phyloP scores from a whole-genome alignment of 2,113 vertebrate species.

The Cyanistes caeruleus region DNA sequence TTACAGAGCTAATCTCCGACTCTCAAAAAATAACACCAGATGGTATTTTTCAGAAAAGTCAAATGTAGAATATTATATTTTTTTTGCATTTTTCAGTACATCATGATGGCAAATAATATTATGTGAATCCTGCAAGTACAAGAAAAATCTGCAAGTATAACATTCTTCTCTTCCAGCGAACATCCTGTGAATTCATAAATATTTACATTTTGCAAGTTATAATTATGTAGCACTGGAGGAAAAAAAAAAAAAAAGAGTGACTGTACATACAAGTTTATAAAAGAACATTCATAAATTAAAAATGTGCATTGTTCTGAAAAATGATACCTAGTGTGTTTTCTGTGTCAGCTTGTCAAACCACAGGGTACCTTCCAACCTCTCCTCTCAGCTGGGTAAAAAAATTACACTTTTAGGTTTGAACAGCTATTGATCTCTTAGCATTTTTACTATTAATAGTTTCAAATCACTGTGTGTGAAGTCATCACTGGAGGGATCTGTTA shows the following conservation, averaged over 20 bases:
- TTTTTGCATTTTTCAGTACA: constrained; percentile 72
- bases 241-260: constrained; percentile 38
- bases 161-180: constrained; percentile 76
- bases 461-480: constrained; percentile 46
- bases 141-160: constrained; percentile 81
- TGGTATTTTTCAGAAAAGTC: constrained; percentile 78
- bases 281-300: constrained; percentile 79
- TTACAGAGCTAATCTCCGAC: constrained; percentile 71
- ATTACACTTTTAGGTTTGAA: constrained; percentile 51
- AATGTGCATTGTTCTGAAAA: constrained; percentile 75
- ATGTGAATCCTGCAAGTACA: constrained; percentile 75
- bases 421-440: constrained; percentile 62
- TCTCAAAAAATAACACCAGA: constrained; percentile 74
- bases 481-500: constrained; percentile 45
- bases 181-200: constrained; percentile 85
- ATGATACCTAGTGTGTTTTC: constrained; percentile 59
- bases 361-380: not conserved
- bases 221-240: constrained; percentile 78
- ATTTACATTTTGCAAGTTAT: constrained; percentile 84
- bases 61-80: constrained; percentile 73
- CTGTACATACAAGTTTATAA: constrained; percentile 75
- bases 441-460: constrained; percentile 70
- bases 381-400: constrained; percentile 40
- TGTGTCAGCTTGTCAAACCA: constrained; percentile 37
- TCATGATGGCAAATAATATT: constrained; percentile 76